phyloP scores from a whole-genome alignment of 2,797 vertebrate species.

The Mormyrops boulengeri region DNA sequence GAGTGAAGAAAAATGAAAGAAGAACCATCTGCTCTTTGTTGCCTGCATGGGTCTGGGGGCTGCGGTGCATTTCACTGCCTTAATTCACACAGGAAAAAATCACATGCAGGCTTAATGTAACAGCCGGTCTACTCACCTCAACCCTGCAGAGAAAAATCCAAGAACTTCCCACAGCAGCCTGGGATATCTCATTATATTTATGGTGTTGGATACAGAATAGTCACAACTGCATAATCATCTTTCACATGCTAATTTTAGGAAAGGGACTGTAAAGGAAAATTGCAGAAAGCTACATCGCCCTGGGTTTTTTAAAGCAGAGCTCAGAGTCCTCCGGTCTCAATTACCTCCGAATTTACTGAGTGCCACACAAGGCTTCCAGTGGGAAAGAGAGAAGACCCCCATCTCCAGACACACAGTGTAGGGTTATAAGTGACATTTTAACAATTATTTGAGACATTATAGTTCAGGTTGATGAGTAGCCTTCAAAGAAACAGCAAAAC shows the following conservation, averaged over 20 bases:
- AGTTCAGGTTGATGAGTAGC: background rate
- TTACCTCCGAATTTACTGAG: background rate
- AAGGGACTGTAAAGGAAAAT: background rate
- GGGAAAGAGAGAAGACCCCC: background rate
- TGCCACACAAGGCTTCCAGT: background rate
- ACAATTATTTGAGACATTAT: background rate
- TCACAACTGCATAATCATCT: constrained; percentile 1
- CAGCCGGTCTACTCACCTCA: background rate
- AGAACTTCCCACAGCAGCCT: background rate
- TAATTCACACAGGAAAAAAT: background rate
- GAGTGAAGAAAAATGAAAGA: background rate
- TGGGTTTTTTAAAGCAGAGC: background rate
- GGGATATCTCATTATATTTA: background rate
- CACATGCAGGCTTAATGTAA: background rate
- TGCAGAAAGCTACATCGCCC: background rate
- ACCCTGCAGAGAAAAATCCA: background rate
- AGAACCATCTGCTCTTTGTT: background rate
- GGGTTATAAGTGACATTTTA: background rate
- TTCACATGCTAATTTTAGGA: background rate
- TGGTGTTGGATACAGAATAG: background rate
- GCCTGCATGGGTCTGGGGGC: background rate
- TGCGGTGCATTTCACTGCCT: background rate
- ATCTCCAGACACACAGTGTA: background rate
- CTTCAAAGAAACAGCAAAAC: background rate
- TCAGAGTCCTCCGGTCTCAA: background rate